phyloP scores from a whole-genome alignment of 2,113 vertebrate species.

The Phainopepla nitens region DNA sequence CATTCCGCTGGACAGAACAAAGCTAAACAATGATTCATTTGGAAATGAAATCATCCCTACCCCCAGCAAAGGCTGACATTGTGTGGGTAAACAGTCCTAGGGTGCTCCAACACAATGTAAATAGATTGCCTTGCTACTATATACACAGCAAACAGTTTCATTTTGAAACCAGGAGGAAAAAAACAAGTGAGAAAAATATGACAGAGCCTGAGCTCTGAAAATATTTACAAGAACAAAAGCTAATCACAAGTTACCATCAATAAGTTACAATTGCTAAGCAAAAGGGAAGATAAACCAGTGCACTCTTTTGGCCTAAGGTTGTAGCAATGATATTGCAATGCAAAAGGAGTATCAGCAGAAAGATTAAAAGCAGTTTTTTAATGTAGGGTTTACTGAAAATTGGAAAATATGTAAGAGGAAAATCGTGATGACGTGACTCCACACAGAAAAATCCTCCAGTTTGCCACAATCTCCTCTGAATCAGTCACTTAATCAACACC shows the following conservation, averaged over 20 bases:
- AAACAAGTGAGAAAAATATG: constrained; percentile 52
- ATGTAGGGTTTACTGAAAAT: background rate
- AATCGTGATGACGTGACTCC: background rate
- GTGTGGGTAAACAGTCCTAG: constrained; percentile 68
- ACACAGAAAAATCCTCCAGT: background rate
- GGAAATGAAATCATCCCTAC: constrained; percentile 60
- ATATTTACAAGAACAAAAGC: constrained; percentile 36
- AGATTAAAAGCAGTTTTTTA: background rate
- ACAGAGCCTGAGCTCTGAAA: background rate
- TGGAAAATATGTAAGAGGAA: background rate
- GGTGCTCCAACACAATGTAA: constrained; percentile 60
- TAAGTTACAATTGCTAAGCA: background rate
- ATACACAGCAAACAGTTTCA: constrained; percentile 54
- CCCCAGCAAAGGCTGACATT: constrained; percentile 58
- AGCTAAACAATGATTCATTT: constrained; percentile 71
- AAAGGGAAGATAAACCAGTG: background rate
- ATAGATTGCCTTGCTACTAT: constrained; percentile 67
- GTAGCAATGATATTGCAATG: background rate
- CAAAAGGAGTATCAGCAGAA: background rate
- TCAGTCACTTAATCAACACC: background rate
- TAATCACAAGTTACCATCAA: background rate
- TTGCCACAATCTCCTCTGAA: background rate
- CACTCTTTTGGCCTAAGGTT: background rate
- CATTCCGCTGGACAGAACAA: constrained; percentile 59
- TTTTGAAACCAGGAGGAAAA: constrained; percentile 48